Conservation (phyloP, 2,113 vertebrate genomes). For the Sigmodon hispidus region DNA sequence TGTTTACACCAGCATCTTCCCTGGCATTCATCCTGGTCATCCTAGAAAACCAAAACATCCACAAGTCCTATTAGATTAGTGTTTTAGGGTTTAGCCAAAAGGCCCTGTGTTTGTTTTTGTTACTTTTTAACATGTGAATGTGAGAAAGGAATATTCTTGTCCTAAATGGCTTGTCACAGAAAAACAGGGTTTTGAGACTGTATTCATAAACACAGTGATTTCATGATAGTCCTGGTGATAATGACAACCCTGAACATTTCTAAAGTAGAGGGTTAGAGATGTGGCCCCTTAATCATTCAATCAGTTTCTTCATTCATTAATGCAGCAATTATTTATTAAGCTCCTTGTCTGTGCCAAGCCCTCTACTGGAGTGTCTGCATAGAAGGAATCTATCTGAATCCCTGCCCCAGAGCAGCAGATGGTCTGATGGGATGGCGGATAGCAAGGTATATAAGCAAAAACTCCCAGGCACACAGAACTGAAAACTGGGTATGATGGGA, state of each 20-base stretch:
- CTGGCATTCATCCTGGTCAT: constrained; percentile 63
- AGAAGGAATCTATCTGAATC: neutral
- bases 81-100: constrained; percentile 30
- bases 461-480: neutral
- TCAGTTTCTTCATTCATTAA: neutral
- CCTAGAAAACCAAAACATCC: constrained; percentile 64
- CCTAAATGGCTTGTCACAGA: neutral
- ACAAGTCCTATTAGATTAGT: constrained; percentile 21
- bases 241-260: neutral
- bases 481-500: neutral
- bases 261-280: neutral
- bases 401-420: neutral
- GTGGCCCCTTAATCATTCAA: neutral
- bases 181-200: neutral
- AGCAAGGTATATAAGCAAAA: neutral
- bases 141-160: neutral
- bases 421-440: neutral
- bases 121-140: constrained; percentile 56
- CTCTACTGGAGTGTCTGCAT: neutral
- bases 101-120: constrained; percentile 1
- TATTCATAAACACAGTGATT: neutral
- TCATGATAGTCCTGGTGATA: neutral
- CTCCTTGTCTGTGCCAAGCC: neutral
- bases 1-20: constrained; percentile 67
- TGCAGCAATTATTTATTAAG: neutral